These are phyloP conservation scores for Tolmerus cingulatus DNA, from an alignment of 2,888 invertebrate genomes.

Conservation along the genomic window DNA sequence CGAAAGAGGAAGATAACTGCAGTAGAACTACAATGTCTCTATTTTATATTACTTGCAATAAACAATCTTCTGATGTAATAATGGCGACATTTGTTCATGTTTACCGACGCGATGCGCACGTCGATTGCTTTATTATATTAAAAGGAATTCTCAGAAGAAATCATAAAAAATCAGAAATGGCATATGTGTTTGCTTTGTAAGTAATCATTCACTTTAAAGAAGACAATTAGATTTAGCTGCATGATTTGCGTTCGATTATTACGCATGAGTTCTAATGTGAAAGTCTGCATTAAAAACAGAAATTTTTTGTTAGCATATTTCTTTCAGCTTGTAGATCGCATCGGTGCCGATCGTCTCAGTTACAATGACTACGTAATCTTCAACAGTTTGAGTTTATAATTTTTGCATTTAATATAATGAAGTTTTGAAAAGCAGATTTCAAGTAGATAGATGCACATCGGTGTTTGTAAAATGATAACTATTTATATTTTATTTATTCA, in stretches of 20 bases:
- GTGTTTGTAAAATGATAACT: too few species aligned
- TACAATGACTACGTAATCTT: too few species aligned
- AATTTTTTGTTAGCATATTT: neutral
- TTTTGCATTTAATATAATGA: too few species aligned
- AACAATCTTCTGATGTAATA: neutral
- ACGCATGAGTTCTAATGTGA: neutral
- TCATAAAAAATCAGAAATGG: neutral
- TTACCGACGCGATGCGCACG: neutral
- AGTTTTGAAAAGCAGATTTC: too few species aligned
- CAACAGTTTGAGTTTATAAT: too few species aligned
- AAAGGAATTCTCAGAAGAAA: neutral
- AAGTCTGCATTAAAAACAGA: neutral
- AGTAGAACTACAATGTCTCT: neutral
- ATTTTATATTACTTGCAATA: neutral
- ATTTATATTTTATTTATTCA: too few species aligned
- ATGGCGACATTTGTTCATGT: neutral
- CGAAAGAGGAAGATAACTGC: neutral
- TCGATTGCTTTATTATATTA: neutral
- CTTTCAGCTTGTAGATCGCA: neutral
- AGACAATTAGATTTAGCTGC: neutral
- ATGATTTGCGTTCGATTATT: neutral
- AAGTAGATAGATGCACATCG: too few species aligned
- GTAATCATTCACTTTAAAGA: neutral
- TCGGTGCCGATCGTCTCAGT: neutral
- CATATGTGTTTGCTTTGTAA: neutral